Conservation (phyloP, 2,888 invertebrate genomes). For the Scrobipalpa costella region DNA sequence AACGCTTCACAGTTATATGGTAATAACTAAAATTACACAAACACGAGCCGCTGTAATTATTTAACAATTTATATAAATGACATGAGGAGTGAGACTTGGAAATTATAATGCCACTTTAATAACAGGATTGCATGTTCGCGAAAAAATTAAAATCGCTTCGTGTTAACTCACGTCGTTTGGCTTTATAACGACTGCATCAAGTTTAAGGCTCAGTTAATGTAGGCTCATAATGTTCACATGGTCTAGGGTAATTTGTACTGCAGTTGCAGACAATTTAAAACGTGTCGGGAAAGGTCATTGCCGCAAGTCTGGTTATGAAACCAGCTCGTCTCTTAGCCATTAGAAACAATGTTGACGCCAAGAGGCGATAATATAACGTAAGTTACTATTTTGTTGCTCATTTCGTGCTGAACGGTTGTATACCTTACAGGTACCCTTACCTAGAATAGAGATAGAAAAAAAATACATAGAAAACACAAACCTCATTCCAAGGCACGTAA, state of each 20-base stretch:
- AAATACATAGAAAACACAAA: conserved; percentile 48
- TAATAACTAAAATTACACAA: conserved; percentile 17
- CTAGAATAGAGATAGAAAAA: background rate
- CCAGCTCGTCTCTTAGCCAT: background rate
- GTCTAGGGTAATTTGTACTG: conserved; percentile 20
- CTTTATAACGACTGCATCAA: conserved; percentile 53
- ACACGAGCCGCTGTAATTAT: conserved; percentile 3
- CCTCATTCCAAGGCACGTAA: conserved; percentile 98
- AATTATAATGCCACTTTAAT: conserved; percentile 65
- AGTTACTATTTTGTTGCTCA: background rate
- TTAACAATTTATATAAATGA: conserved; percentile 21
- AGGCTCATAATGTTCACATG: conserved; percentile 22
- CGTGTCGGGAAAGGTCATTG: conserved; percentile 3
- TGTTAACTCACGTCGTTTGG: conserved; percentile 54
- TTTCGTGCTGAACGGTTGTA: background rate
- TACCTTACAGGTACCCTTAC: background rate
- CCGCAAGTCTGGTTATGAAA: background rate
- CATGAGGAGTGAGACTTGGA: conserved; percentile 55
- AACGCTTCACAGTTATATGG: background rate
- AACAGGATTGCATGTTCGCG: conserved; percentile 62
- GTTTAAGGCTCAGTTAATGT: conserved; percentile 32
- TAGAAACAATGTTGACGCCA: background rate
- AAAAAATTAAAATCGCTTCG: conserved; percentile 58
- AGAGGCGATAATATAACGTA: background rate
- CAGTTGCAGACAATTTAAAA: conserved; percentile 11